These are phyloP conservation scores for Sycobia sp. DNA, from an alignment of 1,140 invertebrate species.

Conservation along the genomic window DNA sequence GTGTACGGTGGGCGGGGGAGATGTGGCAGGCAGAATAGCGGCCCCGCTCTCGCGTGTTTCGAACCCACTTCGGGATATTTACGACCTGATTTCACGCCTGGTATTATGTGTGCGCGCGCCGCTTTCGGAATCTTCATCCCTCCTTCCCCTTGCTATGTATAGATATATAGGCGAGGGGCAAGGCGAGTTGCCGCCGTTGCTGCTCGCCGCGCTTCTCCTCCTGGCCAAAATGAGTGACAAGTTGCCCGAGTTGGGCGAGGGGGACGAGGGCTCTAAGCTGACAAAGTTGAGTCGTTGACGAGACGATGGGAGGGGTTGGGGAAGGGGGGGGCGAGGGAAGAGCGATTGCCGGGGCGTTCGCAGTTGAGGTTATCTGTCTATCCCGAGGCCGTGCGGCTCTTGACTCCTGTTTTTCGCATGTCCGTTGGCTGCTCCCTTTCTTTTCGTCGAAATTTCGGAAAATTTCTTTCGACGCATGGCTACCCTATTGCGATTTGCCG, in stretches of 20 bases:
- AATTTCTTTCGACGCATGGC: no score
- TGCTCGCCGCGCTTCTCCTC: not conserved
- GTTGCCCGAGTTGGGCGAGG: constrained; percentile 5
- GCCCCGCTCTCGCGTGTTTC: constrained; percentile 1
- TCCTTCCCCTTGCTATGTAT: no score
- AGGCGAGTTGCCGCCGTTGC: not conserved
- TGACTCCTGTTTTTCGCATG: no score
- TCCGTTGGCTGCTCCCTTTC: no score
- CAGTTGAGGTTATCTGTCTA: no score
- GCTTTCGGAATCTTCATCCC: constrained; percentile 12
- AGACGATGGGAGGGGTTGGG: no score
- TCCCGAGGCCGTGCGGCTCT: no score
- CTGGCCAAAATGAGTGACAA: constrained; percentile 22
- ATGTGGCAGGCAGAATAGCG: constrained; percentile 7
- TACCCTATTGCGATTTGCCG: no score
- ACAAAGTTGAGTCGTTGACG: constrained; percentile 16
- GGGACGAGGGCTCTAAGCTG: no score
- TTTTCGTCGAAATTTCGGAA: no score
- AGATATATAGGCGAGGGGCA: not conserved
- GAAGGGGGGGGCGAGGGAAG: constrained; percentile 1
- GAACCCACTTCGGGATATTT: constrained; percentile 20
- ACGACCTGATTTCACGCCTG: constrained; percentile 16
- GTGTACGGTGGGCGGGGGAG: not conserved
- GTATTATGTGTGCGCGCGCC: constrained; percentile 5
- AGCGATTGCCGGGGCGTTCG: no score